A percentile compares a stretch with the other conserved stretches of the same genome.
phyloP scores from a whole-genome alignment of 1,140 invertebrate genomes.

The Schlechtendalia chinensis region DNA sequence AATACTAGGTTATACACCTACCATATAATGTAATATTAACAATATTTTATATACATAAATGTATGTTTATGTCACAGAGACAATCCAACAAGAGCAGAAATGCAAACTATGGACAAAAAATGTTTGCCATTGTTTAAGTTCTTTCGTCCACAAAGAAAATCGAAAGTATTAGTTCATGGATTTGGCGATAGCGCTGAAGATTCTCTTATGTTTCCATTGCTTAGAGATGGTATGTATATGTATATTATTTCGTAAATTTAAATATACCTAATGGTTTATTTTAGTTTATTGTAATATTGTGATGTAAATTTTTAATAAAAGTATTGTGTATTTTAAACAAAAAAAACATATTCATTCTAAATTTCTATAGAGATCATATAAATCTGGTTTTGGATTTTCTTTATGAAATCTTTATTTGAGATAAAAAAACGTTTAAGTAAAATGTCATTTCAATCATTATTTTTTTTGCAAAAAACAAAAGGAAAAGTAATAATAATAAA shows the following conservation, averaged over 20 bases:
- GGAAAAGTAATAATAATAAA: too few relatives aligned
- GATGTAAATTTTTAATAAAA: background rate
- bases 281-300: too few relatives aligned
- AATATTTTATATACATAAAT: background rate
- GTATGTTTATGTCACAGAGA: conserved; percentile 47
- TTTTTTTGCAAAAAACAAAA: too few relatives aligned
- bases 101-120: conserved; percentile 51
- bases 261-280: too few relatives aligned
- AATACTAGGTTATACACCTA: too few relatives aligned
- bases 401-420: too few relatives aligned
- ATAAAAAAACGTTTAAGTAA: too few relatives aligned
- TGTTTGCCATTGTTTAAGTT: conserved; percentile 54
- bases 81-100: conserved; percentile 53
- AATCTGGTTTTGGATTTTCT: background rate
- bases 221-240: conserved; percentile 53
- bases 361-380: background rate
- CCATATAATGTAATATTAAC: too few relatives aligned
- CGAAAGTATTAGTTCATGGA: conserved; percentile 55
- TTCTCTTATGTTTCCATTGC: conserved; percentile 54
- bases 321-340: too few relatives aligned
- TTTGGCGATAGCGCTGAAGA: conserved; percentile 54
- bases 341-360: background rate
- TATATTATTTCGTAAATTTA: background rate
- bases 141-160: conserved; percentile 52
- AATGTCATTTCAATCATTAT: too few relatives aligned